Evolutionary conservation across 2,888 invertebrate species (phyloP), one percentile per base, ranked within the genome.

Genomic region (Spodoptera littoralis): DNA sequence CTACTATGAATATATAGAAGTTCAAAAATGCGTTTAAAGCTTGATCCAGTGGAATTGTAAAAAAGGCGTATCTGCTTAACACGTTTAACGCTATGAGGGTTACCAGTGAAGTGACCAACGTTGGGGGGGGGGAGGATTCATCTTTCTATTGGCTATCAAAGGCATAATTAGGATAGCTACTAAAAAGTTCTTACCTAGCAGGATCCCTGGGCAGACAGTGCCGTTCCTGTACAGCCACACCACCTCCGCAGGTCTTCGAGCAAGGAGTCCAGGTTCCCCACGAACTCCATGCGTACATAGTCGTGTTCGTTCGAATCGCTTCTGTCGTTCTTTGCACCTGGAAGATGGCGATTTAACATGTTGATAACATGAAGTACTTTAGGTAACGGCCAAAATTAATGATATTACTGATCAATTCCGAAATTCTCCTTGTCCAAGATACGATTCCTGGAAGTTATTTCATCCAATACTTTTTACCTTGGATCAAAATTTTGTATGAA

Each of bases 251-350:
- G n/a, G 95, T 95, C 80, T 96, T 95, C n/a, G 97, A 96, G 85
- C 97, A 97, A 11, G 96, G 90, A 73, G 96, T 96, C 97, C 97
- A 97, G 6, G 95, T 88, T 54, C 96, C 96, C 97, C 97, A 97
- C 0, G 96, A 88, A 58, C 96, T 96, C 97, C 97, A 97, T 8
- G 93, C 94, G 76, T 91, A 93, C 74, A 88, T 81, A 51, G 92
- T 91, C 59, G 81, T 72, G 74, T 92, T 93, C 86, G 88, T 84
- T 88, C 87, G 89, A 67, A 82, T 77, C 67, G 82, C 70, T 73
- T 85, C 84, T 70, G 84, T 87, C 88, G 87, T 83, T 88, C 85
- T 88, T 65, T 82, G 58, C 76, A 85, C 82, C 91, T 91, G 88
- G 0, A 63, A 60, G 1, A 43, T 41, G 47, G 24, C 47, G 6